These are phyloP conservation scores for Oceanites oceanicus DNA, from an alignment of 2,113 vertebrate genomes.

Conservation along the genomic window DNA sequence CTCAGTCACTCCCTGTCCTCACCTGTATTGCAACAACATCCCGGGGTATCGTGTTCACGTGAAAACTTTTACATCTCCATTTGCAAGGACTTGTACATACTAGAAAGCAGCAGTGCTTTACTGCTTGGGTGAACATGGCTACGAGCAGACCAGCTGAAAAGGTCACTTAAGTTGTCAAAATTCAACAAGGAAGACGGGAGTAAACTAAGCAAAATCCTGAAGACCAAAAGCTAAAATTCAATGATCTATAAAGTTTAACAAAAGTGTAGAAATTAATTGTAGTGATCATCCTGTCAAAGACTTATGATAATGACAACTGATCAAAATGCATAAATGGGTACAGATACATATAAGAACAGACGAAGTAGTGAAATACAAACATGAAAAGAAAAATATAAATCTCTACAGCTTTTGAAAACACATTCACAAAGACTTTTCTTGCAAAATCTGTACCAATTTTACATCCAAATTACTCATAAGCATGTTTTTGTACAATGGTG, in stretches of 20 bases:
- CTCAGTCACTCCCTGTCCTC: background rate
- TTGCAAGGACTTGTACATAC: background rate
- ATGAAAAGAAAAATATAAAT: background rate
- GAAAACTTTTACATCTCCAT: background rate
- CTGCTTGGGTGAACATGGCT: background rate
- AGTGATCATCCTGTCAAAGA: background rate
- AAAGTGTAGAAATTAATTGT: background rate
- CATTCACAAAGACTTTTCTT: background rate
- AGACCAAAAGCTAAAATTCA: background rate
- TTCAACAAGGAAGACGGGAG: background rate
- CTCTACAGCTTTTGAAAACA: background rate
- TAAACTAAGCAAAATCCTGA: background rate
- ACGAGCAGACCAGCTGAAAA: background rate
- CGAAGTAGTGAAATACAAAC: background rate
- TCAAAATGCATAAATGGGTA: background rate
- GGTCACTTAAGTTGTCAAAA: background rate
- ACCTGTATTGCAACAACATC: background rate
- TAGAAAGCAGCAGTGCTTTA: background rate
- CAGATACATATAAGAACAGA: background rate
- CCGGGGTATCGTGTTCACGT: accelerated
- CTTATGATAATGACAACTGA: background rate
- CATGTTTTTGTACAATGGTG: background rate
- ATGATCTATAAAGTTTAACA: background rate
- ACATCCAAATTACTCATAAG: background rate
- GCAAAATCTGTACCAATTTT: background rate